Base-by-base conservation (phyloP, 1,140 invertebrate genomes). In the Anthonomus grandis region DNA sequence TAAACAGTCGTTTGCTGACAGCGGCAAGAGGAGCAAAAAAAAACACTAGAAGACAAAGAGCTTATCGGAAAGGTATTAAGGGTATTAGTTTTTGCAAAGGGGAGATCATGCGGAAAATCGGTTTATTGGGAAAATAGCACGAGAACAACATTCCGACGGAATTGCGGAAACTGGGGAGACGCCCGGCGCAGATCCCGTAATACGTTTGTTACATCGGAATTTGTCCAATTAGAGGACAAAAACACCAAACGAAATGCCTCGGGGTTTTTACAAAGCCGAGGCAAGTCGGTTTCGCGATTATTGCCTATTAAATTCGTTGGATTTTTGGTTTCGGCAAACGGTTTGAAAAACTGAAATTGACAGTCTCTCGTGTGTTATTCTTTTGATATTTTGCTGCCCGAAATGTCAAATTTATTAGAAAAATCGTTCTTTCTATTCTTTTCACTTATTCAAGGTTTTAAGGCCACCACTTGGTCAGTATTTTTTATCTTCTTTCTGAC, bases 201-300 rank as follows among this genome's bases (percentile, higher is more conserved):
- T 47, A 47, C 53, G 53, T 38, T 56, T 56, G 53, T 56, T 56
- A 56, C 53, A 39, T 56, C 53, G 53, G 53, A 56, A 56, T 56
- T 56, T 56, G 42, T 56, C 53, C 53, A 56, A 56, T 56, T 56
- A 46, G 42, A 47, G n/a, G 37, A 56, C 42, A 47, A 56, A 56
- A 56, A 56, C 53, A 44, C 53, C 24, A 37, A 6, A 55, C 22
- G 21, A n/a, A 24, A 36, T 53, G 13, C 31, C 44, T 42, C 39
- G 18, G 38, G 18, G 21, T 53, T 53, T 53, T 53, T 17, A 23
- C 2, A 31, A 31, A 21, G n/a, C n/a, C n/a, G n/a, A n/a, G 38
- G 38, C 27, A 53, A 53, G 21, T 24, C 38, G 38, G 31, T 53
- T 53, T 44, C 15, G 3, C 13, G 24, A 19, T 38, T 53, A 31